Evolutionary conservation across 2,113 vertebrate genomes (phyloP).

Genomic region (Hemicordylus capensis): DNA sequence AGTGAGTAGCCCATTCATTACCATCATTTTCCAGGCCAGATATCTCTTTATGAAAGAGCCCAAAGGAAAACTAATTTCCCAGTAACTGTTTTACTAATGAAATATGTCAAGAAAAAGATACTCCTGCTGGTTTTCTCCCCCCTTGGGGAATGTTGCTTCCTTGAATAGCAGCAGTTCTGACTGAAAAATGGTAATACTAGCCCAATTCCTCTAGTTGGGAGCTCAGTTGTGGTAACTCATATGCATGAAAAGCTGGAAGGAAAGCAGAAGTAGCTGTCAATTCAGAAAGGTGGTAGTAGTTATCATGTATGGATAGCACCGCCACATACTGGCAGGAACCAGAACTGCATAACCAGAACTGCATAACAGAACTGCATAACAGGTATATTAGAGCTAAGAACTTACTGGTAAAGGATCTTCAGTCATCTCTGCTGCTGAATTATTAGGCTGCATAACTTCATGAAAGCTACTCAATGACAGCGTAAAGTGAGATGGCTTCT

Average conservation of each 20-base stretch:
- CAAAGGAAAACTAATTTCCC: not conserved
- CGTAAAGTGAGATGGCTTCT: not conserved
- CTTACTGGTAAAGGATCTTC: no score
- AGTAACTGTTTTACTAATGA: slow-evolving; percentile 8
- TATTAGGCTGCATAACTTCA: not conserved
- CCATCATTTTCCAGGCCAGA: not conserved
- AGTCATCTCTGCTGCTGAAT: not conserved
- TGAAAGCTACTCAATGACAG: not conserved
- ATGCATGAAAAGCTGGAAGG: not conserved
- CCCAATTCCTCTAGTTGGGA: not conserved
- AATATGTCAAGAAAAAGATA: not conserved
- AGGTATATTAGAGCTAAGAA: not conserved
- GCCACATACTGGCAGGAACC: not conserved
- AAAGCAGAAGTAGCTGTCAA: not conserved
- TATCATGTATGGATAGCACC: not conserved
- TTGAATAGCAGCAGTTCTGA: not conserved
- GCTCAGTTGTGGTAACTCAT: not conserved
- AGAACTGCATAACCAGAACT: not conserved
- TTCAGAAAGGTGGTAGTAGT: not conserved
- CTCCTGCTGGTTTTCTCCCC: not conserved
- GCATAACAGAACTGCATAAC: no score
- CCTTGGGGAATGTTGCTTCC: not conserved
- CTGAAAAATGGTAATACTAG: not conserved
- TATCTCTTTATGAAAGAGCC: slow-evolving; percentile 1
- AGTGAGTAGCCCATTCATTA: not conserved